Evolutionary conservation across 2,888 invertebrate species (phyloP).

Genomic region (Gymnocheta viridis): DNA sequence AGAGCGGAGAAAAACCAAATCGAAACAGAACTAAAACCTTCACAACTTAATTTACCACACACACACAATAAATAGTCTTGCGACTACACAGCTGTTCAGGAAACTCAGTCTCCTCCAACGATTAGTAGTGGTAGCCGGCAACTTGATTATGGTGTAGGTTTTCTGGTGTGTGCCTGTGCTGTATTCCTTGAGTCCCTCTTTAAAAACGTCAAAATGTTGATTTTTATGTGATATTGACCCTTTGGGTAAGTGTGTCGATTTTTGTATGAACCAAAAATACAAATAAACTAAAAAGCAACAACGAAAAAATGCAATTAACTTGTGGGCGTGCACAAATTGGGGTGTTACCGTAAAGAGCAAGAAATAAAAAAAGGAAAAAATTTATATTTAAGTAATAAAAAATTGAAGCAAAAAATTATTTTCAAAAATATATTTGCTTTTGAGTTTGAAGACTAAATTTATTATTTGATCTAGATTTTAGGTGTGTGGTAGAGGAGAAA

Average conservation of each 20-base stretch:
- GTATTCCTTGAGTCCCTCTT: conserved; percentile 8
- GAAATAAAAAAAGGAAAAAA: conserved; percentile 11
- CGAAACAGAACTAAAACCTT: conserved; percentile 47
- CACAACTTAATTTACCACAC: conserved; percentile 69
- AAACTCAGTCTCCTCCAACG: conserved; percentile 10
- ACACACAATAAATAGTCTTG: neutral
- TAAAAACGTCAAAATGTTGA: conserved; percentile 66
- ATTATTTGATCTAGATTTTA: conserved; percentile 65
- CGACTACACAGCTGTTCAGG: conserved; percentile 61
- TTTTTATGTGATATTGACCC: conserved; percentile 59
- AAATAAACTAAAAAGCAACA: conserved; percentile 29
- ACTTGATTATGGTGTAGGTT: conserved; percentile 19
- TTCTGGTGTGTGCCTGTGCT: neutral
- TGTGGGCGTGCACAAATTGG: conserved; percentile 70
- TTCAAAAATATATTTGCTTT: neutral
- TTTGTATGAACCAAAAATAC: conserved; percentile 4
- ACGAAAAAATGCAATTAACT: conserved; percentile 66
- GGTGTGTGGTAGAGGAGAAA: conserved; percentile 60
- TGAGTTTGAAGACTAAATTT: neutral
- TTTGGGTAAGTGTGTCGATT: conserved; percentile 65
- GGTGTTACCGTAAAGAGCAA: conserved; percentile 67
- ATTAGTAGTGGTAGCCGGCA: conserved; percentile 24
- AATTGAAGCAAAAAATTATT: conserved; percentile 28
- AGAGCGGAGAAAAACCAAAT: neutral
- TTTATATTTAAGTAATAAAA: conserved; percentile 29